A percentile compares a stretch with the other conserved stretches of the same genome.
Conservation (phyloP, 2,113 vertebrate genomes). For the Syrmaticus mikado region DNA sequence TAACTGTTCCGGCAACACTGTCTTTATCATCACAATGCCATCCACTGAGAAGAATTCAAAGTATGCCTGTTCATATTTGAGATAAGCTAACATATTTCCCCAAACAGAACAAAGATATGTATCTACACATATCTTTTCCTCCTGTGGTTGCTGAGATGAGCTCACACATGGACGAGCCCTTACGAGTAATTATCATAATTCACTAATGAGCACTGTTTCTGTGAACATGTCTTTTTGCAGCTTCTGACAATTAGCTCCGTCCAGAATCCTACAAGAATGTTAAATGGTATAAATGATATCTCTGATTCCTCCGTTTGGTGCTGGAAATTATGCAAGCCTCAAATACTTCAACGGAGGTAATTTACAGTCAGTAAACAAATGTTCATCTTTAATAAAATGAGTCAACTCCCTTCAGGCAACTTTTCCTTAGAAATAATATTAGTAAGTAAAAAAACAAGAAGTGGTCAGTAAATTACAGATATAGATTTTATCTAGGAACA, state of each 20-base stretch:
- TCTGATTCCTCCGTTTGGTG: background rate
- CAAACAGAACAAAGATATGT: conserved; percentile 25
- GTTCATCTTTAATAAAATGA: conserved; percentile 46
- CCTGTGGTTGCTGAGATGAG: background rate
- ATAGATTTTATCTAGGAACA: conserved; percentile 55
- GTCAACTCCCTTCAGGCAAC: conserved; percentile 54
- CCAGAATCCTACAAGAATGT: conserved; percentile 7
- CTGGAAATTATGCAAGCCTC: conserved; percentile 46
- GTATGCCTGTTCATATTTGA: conserved; percentile 24
- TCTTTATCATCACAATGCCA: conserved; percentile 1
- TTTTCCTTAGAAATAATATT: conserved; percentile 61
- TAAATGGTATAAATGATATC: background rate
- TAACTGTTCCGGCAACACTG: background rate
- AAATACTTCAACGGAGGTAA: conserved; percentile 47
- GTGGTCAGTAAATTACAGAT: conserved; percentile 51
- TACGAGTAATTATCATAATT: background rate
- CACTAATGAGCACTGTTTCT: background rate
- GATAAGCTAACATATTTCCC: conserved; percentile 48
- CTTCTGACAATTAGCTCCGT: background rate
- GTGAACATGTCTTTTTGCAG: background rate
- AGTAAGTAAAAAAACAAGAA: conserved; percentile 55
- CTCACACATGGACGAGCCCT: background rate
- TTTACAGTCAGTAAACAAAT: conserved; percentile 40
- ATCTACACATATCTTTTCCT: conserved; percentile 10
- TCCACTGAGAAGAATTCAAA: conserved; percentile 42